phyloP scores from a whole-genome alignment of 1,140 invertebrate genomes.

The Scaptomyza graminum region DNA sequence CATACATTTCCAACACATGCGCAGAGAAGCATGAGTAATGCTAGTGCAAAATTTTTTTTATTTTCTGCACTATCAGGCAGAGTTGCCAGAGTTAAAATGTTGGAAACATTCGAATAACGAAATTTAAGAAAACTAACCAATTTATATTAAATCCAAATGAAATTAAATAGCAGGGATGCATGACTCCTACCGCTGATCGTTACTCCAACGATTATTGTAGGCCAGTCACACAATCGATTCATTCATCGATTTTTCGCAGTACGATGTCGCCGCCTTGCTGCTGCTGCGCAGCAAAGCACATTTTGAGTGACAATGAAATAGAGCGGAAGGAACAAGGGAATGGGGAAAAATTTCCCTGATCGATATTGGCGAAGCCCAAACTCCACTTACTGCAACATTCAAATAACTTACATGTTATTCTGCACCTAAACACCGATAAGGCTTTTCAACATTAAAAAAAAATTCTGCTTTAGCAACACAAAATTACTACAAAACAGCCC shows the following conservation, averaged over 20 bases:
- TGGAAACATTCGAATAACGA: conserved; percentile 14
- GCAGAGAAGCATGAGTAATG: conserved; percentile 72
- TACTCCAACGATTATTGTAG: conserved; percentile 25
- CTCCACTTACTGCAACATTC: conserved; percentile 33
- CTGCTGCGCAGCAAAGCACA: conserved; percentile 76
- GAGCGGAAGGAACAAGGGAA: conserved; percentile 26
- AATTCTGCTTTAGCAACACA: conserved; percentile 59
- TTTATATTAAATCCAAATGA: conserved; percentile 52
- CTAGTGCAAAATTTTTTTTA: conserved; percentile 57
- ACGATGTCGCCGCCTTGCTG: conserved; percentile 45
- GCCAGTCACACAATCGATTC: conserved; percentile 76
- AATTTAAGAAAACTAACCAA: conserved; percentile 18
- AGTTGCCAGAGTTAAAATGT: conserved; percentile 61
- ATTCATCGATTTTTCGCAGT: conserved; percentile 83
- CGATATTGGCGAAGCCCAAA: conserved; percentile 47
- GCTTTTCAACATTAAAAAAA: conserved; percentile 45
- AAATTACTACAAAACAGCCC: conserved; percentile 70
- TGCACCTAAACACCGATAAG: not conserved
- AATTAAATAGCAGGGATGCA: conserved; percentile 2
- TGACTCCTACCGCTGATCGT: not conserved
- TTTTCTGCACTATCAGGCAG: conserved; percentile 59
- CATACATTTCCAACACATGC: conserved; percentile 61
- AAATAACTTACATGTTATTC: conserved; percentile 53
- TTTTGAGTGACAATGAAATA: conserved; percentile 43
- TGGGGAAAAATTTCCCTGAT: conserved; percentile 37